phyloP scores from a whole-genome alignment of 1,140 invertebrate species.

The Colletes latitarsis region DNA sequence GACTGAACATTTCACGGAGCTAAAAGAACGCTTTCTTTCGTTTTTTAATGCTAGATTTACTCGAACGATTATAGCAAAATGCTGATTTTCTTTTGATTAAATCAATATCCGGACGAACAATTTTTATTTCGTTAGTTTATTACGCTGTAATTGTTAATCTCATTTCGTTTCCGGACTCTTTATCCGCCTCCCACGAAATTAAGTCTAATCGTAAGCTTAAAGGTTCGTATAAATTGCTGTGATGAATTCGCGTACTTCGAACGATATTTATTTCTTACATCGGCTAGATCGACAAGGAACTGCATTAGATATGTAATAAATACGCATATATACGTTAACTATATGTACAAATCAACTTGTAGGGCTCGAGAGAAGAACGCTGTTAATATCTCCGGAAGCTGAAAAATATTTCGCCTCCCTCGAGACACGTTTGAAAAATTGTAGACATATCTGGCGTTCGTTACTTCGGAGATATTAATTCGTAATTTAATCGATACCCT shows the following conservation, averaged over 20 bases:
- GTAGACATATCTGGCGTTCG: no score
- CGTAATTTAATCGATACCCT: neutral
- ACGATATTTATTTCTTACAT: slow-evolving; percentile 22
- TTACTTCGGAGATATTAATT: no score
- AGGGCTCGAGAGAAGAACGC: no score
- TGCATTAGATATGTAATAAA: neutral
- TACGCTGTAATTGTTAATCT: neutral
- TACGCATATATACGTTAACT: neutral
- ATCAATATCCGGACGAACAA: no score
- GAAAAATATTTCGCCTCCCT: no score
- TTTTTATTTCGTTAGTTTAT: slow-evolving; percentile 24
- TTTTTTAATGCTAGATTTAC: neutral
- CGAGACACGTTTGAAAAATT: no score
- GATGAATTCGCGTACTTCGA: slow-evolving; percentile 60
- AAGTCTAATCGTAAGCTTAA: slow-evolving; percentile 9
- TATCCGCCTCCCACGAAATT: neutral
- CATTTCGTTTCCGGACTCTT: neutral
- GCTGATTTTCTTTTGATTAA: neutral
- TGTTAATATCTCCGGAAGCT: neutral
- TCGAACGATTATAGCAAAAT: neutral
- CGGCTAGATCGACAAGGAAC: neutral
- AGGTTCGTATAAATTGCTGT: slow-evolving; percentile 59
- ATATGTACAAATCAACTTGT: neutral
- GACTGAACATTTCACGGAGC: neutral
- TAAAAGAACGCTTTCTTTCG: neutral